Percentiles rank a stretch among this genome's conserved stretches.
Evolutionary conservation across 2,113 vertebrate species (phyloP).

Genomic region (Pogonocichla stellata): DNA sequence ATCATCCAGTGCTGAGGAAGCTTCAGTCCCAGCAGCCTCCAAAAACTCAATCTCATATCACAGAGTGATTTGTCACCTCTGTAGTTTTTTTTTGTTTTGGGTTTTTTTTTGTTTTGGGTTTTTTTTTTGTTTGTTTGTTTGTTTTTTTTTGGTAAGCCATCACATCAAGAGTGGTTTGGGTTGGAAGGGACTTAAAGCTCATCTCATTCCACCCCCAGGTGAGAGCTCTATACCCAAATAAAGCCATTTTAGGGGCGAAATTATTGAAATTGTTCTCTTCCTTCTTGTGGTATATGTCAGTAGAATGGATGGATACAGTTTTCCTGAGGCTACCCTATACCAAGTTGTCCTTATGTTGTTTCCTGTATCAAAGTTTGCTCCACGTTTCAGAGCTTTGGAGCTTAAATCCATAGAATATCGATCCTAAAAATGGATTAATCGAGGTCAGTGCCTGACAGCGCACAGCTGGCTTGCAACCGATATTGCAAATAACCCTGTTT

Average conservation of each 20-base stretch:
- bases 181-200: background rate
- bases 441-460: background rate
- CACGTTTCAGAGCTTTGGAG: background rate
- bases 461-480: background rate
- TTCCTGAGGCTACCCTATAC: background rate
- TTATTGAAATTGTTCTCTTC: background rate
- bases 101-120: background rate
- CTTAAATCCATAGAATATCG: background rate
- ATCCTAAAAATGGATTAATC: background rate
- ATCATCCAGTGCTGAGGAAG: background rate
- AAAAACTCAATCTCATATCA: background rate
- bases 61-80: background rate
- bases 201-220: background rate
- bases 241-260: background rate
- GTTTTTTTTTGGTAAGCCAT: background rate
- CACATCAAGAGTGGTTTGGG: background rate
- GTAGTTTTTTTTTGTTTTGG: background rate
- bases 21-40: background rate
- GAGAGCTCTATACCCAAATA: background rate
- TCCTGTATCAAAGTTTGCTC: background rate
- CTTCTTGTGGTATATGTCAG: too few species aligned
- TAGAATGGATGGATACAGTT: background rate
- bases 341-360: background rate
- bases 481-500: background rate
- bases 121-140: background rate